A percentile compares a stretch with the other conserved stretches of the same genome.
Conservation (phyloP, 2,797 vertebrate genomes). For the Phataginus tricuspis region DNA sequence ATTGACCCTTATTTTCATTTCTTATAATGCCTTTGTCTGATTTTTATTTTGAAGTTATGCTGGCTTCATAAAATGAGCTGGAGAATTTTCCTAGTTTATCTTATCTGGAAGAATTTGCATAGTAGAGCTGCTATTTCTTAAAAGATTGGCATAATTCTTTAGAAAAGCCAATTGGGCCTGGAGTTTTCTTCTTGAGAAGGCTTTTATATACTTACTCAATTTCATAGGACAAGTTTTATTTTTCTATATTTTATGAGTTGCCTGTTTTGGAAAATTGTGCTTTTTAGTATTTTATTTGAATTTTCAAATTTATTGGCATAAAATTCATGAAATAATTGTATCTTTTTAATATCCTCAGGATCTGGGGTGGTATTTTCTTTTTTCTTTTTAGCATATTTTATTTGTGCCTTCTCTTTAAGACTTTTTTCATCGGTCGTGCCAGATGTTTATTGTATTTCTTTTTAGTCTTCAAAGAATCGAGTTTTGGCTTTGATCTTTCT, state of each 20-base stretch:
- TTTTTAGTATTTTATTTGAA: slow-evolving; percentile 27
- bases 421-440: background rate
- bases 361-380: background rate
- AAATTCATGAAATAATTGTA: slow-evolving; percentile 9
- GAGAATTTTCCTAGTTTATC: background rate
- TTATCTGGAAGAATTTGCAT: background rate
- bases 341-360: background rate
- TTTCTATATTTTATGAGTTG: background rate
- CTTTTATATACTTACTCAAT: background rate
- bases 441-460: background rate
- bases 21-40: background rate
- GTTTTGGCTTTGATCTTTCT: slow-evolving; percentile 49
- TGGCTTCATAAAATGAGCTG: slow-evolving; percentile 28
- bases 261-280: background rate
- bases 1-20: background rate
- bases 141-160: background rate
- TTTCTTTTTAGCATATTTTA: background rate
- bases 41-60: slow-evolving; percentile 30
- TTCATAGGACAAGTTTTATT: background rate
- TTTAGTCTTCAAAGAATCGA: background rate
- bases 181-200: background rate
- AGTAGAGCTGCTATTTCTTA: background rate
- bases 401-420: background rate
- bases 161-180: background rate
- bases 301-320: slow-evolving; percentile 25